Base-by-base conservation (phyloP, 2,888 invertebrate species). In the Icerya purchasi region DNA sequence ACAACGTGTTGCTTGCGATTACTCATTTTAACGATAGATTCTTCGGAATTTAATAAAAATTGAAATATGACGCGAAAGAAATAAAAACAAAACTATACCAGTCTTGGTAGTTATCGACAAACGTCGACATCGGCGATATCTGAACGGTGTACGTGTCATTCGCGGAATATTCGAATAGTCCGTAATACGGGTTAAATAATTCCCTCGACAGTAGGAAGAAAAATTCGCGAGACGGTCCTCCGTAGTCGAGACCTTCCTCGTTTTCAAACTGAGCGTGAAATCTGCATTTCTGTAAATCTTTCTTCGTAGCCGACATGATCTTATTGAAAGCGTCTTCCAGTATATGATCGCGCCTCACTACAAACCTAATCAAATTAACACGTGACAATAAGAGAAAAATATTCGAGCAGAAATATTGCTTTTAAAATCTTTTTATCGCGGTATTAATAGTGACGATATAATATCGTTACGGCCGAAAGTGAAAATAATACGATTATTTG, bases 171-270 rank as follows among this genome's bases (percentile, higher is more conserved):
- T 97, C 96, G 73, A 97, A 97, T 62, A 96, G 79, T 0, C 96
- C 96, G 68, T 97, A 96, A 73, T 96, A 96, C 0, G 97, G 97
- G 77, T 97, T 96, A 75, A 97, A 97, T 10, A 97, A 78, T 71
- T 97, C 93, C 58, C 96, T 77, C 0, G 94, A 96, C n/a, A 97
- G 76, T 24, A 97, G 80, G 73, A 94, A 96, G 80, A 97, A 97
- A 75, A 97, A 94, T 74, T 97, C 97, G 24, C 94, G 77, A 14
- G 93, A 93, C 1, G 96, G 96, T 1, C 97, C 97, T 53, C 97
- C 96, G 72, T 97, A 97, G 75, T 97, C 97, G 61, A 97, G 74
- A 25, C 94, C 96, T 71, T 96, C 94, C 71, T 97, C 97, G 57
- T 92, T 91, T 70, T 88, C 88, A 80, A 88, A 89, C 14, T 89